Evolutionary conservation across 2,888 invertebrate species (phyloP).

Genomic region (Drosophila helvetica): DNA sequence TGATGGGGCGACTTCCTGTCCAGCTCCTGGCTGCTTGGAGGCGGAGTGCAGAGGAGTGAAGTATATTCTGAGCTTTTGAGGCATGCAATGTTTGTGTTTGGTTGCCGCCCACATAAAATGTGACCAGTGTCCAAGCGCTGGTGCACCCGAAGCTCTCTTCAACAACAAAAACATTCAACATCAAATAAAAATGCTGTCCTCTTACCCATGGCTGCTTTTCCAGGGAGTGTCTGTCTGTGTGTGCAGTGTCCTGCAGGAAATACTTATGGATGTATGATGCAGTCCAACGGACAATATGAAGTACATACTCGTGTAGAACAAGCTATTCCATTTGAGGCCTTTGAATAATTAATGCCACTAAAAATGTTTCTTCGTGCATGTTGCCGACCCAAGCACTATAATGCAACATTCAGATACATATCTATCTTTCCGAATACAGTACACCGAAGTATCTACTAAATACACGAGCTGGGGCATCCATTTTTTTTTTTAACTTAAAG

Average conservation of each 20-base stretch:
- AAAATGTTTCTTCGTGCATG: conserved; percentile 67
- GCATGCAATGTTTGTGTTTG: conserved; percentile 62
- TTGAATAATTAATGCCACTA: conserved; percentile 77
- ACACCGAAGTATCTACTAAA: not conserved
- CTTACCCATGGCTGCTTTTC: not conserved
- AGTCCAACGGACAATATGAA: conserved; percentile 72
- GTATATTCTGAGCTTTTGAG: conserved; percentile 6
- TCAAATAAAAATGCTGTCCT: conserved; percentile 47
- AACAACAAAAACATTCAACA: conserved; percentile 33
- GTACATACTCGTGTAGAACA: conserved; percentile 75
- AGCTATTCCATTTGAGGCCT: conserved; percentile 74
- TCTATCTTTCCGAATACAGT: not conserved
- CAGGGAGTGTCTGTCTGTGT: not conserved
- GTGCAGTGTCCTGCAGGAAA: conserved; percentile 19
- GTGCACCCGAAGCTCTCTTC: not conserved
- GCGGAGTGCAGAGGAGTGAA: conserved; percentile 4
- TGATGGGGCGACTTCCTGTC: conserved; percentile 39
- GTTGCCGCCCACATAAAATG: conserved; percentile 31
- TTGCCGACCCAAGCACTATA: conserved; percentile 45
- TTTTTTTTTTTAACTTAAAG: not conserved
- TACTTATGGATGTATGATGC: conserved; percentile 56
- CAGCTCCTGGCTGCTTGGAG: conserved; percentile 30
- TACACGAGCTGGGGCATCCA: no score
- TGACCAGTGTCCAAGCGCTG: conserved; percentile 11
- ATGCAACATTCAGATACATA: conserved; percentile 22